Percentiles rank a stretch among this genome's conserved stretches.
Conservation (phyloP, 1,140 invertebrate genomes). For the Watersipora subatra region DNA sequence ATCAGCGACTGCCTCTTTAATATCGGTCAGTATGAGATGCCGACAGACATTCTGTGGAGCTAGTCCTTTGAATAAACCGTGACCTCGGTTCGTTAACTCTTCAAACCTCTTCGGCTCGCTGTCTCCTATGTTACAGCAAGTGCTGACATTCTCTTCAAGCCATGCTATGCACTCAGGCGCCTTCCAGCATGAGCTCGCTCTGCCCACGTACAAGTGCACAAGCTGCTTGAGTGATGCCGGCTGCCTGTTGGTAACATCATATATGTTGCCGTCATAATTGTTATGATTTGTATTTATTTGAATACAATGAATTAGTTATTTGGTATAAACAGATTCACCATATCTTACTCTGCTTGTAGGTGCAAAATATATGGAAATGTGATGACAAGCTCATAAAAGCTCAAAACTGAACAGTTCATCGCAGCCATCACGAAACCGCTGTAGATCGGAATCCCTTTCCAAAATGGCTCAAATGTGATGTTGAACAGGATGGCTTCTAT, state of each 20-base stretch:
- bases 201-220: slow-evolving; percentile 56
- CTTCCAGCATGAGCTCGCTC: slow-evolving; percentile 65
- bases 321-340: too few relatives aligned
- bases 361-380: too few relatives aligned
- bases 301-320: too few relatives aligned
- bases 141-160: slow-evolving; percentile 58
- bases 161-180: slow-evolving; percentile 59
- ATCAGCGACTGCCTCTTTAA: slow-evolving; percentile 53
- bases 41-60: slow-evolving; percentile 56
- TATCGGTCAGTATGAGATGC: slow-evolving; percentile 66
- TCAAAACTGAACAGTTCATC: too few relatives aligned
- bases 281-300: too few relatives aligned
- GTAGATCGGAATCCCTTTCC: too few relatives aligned
- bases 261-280: too few relatives aligned
- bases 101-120: background rate
- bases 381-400: too few relatives aligned
- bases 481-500: too few relatives aligned
- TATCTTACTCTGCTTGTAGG: too few relatives aligned
- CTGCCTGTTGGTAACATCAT: slow-evolving; percentile 43
- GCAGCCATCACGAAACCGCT: too few relatives aligned
- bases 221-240: slow-evolving; percentile 55
- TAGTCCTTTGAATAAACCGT: background rate
- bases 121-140: background rate
- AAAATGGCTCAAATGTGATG: too few relatives aligned
- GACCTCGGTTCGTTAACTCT: background rate